Conservation (phyloP, 2,113 vertebrate species). For the Podarcis raffonei region DNA sequence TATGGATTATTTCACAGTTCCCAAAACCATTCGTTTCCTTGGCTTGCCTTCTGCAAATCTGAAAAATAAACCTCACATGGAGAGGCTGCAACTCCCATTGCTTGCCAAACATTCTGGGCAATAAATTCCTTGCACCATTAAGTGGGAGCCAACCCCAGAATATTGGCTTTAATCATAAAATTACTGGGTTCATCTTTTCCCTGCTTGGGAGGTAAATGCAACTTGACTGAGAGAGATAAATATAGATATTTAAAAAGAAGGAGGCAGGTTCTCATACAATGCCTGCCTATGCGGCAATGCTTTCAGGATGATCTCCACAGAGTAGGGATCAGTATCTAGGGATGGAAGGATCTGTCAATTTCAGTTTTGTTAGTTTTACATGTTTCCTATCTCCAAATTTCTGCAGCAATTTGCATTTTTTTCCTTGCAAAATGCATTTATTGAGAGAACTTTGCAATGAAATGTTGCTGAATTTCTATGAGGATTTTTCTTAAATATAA, state of each 20-base stretch:
- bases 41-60: slow-evolving; percentile 30
- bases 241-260: not conserved
- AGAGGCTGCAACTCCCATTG: slow-evolving; percentile 16
- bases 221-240: rapidly evolving
- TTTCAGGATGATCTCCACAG: not conserved
- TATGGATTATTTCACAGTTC: slow-evolving; percentile 55
- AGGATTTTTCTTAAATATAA: too few species aligned
- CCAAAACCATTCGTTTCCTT: slow-evolving; percentile 40
- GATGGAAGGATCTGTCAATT: too few species aligned
- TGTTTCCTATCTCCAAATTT: too few species aligned
- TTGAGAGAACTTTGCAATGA: too few species aligned
- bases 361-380: too few species aligned
- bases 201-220: not conserved
- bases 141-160: slow-evolving; percentile 12
- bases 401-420: too few species aligned
- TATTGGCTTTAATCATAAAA: slow-evolving; percentile 39
- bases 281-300: not conserved
- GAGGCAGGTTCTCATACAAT: not conserved
- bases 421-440: too few species aligned
- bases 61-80: slow-evolving; percentile 47
- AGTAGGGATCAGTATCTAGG: not conserved
- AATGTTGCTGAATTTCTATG: too few species aligned
- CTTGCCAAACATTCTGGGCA: slow-evolving; percentile 36
- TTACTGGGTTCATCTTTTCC: slow-evolving; percentile 23
- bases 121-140: slow-evolving; percentile 36